These are phyloP conservation scores for Dendroctonus valens DNA, from an alignment of 1,140 invertebrate species.

Conservation along the genomic window DNA sequence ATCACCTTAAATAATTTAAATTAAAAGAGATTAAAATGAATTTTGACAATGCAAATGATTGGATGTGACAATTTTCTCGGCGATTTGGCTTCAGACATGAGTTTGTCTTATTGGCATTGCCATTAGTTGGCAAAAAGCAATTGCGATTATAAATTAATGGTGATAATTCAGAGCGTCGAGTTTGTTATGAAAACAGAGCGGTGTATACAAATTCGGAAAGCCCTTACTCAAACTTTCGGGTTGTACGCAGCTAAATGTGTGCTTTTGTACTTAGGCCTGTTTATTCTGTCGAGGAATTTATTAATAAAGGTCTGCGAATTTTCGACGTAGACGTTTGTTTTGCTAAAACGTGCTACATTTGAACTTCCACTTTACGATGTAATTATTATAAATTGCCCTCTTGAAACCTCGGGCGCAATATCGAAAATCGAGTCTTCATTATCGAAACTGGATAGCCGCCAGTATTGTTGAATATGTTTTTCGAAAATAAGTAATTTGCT, in stretches of 20 bases:
- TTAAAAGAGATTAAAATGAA: too few species aligned
- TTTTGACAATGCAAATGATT: too few species aligned
- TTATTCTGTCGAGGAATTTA: slow-evolving; percentile 28
- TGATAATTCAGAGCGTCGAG: slow-evolving; percentile 11
- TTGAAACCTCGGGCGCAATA: too few species aligned
- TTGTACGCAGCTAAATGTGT: slow-evolving; percentile 29
- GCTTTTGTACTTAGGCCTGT: slow-evolving; percentile 24
- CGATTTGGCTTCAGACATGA: too few species aligned
- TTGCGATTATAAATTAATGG: slow-evolving; percentile 1
- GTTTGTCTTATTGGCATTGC: too few species aligned
- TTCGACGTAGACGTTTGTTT: slow-evolving; percentile 3
- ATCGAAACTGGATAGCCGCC: too few species aligned
- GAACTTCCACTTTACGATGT: background rate
- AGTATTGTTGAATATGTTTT: too few species aligned
- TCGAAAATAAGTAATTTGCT: too few species aligned
- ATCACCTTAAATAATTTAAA: too few species aligned
- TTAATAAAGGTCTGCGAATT: slow-evolving; percentile 13
- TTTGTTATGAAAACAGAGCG: slow-evolving; percentile 19
- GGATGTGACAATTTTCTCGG: too few species aligned
- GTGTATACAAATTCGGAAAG: slow-evolving; percentile 22
- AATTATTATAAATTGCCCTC: slow-evolving; percentile 5
- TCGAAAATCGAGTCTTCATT: too few species aligned
- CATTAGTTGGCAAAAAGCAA: too few species aligned
- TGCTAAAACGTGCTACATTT: slow-evolving; percentile 6
- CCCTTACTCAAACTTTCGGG: slow-evolving; percentile 30